Evolutionary conservation across 2,797 vertebrate genomes (phyloP).

Genomic region (Mormyrops attenuatus): DNA sequence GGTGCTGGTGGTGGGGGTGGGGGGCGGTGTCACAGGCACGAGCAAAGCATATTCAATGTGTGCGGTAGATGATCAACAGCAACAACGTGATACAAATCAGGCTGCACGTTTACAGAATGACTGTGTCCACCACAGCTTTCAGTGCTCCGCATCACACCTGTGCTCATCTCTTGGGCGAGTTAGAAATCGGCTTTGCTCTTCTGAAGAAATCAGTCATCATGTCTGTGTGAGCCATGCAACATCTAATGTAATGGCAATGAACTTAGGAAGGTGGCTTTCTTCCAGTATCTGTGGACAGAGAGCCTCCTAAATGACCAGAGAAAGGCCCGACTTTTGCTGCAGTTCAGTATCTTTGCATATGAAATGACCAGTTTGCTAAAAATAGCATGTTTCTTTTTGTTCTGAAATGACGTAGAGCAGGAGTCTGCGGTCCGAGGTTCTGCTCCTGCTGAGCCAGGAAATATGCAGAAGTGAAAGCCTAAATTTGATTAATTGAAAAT

Average conservation of each 20-base stretch:
- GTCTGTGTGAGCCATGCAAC: background rate
- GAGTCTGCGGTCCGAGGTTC: background rate
- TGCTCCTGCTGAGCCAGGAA: background rate
- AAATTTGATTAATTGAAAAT: background rate
- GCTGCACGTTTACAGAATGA: background rate
- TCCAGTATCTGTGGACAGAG: background rate
- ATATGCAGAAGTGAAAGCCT: background rate
- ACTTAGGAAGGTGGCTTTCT: background rate
- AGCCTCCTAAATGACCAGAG: background rate
- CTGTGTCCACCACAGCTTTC: background rate
- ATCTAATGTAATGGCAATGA: background rate
- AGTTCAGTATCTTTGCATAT: background rate
- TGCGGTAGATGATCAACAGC: slow-evolving; percentile 9
- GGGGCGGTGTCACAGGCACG: slow-evolving; percentile 19
- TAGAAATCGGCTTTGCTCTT: background rate
- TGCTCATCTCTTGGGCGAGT: background rate
- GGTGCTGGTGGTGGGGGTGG: background rate
- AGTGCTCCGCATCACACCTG: background rate
- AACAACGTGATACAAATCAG: background rate
- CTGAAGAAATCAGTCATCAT: background rate
- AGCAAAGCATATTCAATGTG: slow-evolving; percentile 20
- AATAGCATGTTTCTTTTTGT: background rate
- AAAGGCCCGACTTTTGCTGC: background rate
- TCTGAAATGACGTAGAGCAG: background rate
- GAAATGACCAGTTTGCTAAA: background rate